Conservation (phyloP, 2,113 vertebrate genomes). For the Orycteropus afer region DNA sequence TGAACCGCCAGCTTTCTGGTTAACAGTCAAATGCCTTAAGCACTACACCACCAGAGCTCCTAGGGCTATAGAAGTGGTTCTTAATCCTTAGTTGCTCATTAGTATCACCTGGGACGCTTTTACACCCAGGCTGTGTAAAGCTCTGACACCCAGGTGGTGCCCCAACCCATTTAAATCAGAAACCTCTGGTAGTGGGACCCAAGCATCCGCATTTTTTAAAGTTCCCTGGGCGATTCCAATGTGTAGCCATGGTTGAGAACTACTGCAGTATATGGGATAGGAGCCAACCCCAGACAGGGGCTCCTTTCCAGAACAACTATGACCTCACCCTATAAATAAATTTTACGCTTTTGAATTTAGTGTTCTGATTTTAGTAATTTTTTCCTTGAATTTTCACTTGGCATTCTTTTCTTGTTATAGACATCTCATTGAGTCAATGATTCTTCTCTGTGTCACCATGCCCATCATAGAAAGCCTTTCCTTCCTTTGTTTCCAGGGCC, state of each 20-base stretch:
- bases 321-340: background rate
- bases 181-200: no score
- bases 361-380: background rate
- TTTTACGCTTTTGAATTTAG: background rate
- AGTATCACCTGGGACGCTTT: background rate
- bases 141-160: background rate
- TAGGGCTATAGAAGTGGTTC: background rate
- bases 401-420: background rate
- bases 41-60: no score
- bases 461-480: background rate
- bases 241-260: background rate
- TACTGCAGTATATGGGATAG: background rate
- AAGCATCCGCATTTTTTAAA: no score
- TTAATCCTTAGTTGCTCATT: background rate
- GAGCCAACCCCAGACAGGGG: background rate
- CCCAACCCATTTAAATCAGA: background rate
- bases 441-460: background rate
- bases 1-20: no score
- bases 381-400: background rate
- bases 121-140: no score
- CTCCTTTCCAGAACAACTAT: background rate
- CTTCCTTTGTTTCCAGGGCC: background rate
- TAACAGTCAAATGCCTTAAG: no score
- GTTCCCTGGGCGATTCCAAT: background rate
- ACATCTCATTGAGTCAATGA: background rate